Evolutionary conservation across 2,888 invertebrate genomes (phyloP).

Genomic region (Pseudococcus jackbeardsleyi): DNA sequence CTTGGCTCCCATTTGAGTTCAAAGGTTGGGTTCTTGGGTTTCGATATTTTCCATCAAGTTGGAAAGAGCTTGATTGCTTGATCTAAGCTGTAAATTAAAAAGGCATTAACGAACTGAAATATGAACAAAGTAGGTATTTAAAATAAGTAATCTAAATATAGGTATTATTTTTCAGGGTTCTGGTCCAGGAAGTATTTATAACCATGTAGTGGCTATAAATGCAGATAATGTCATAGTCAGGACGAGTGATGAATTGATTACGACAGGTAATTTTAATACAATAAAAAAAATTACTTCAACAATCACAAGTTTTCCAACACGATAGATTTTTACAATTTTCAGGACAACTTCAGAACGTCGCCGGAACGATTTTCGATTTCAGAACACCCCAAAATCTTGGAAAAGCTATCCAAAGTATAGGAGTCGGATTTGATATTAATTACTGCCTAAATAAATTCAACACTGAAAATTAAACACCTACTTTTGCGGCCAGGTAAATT

Average conservation of each 20-base stretch:
- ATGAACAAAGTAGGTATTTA: too few species aligned
- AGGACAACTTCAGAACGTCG: conserved; percentile 81
- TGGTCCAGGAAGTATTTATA: conserved; percentile 76
- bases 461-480: conserved; percentile 66
- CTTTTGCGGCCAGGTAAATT: conserved; percentile 76
- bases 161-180: conserved; percentile 72
- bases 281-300: not conserved
- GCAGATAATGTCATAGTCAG: conserved; percentile 81
- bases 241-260: conserved; percentile 78
- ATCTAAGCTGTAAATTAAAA: too few species aligned
- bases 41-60: not conserved
- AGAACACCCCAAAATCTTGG: conserved; percentile 77
- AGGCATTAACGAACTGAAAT: too few species aligned
- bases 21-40: not conserved
- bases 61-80: too few species aligned
- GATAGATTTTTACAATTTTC: conserved; percentile 65
- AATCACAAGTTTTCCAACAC: not conserved
- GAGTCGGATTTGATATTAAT: conserved; percentile 86
- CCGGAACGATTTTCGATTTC: conserved; percentile 82
- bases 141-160: too few species aligned
- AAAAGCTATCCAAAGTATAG: conserved; percentile 77
- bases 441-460: conserved; percentile 77
- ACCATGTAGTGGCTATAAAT: conserved; percentile 80
- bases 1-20: not conserved
- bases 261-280: conserved; percentile 75